A percentile compares a stretch with the other conserved stretches of the same genome.
These are phyloP conservation scores for Drosophila ananassae DNA, from an alignment of 1,140 invertebrate species.

Conservation along the genomic window DNA sequence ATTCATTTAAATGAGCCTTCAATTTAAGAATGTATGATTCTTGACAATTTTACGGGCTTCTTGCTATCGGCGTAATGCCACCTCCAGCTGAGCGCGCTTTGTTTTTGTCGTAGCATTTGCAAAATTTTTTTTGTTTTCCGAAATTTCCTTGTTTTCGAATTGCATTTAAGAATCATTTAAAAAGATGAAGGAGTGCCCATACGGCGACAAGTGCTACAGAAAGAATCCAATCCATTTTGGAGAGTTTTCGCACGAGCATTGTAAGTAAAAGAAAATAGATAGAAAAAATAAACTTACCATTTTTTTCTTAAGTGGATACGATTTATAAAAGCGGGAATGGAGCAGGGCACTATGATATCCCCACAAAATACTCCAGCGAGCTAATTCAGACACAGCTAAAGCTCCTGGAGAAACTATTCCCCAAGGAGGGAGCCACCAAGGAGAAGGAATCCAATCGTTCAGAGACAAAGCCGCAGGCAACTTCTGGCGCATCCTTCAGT, in stretches of 20 bases:
- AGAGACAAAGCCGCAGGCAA: conserved; percentile 10
- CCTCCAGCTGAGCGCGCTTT: conserved; percentile 38
- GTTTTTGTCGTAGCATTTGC: conserved; percentile 24
- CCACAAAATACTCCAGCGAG: conserved; percentile 82
- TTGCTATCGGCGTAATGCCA: conserved; percentile 12
- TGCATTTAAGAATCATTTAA: background rate
- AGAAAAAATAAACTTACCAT: background rate
- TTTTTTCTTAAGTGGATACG: conserved; percentile 84
- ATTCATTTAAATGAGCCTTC: too few relatives aligned
- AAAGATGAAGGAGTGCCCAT: conserved; percentile 86
- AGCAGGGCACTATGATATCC: conserved; percentile 84
- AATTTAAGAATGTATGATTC: too few relatives aligned
- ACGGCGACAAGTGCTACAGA: conserved; percentile 90
- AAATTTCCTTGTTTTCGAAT: conserved; percentile 8
- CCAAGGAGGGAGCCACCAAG: conserved; percentile 28
- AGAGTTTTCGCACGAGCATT: conserved; percentile 91
- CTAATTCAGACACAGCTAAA: conserved; percentile 86
- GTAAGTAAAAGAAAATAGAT: conserved; percentile 84
- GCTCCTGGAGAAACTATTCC: conserved; percentile 79
- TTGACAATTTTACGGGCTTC: too few relatives aligned
- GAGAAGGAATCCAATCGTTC: conserved; percentile 11
- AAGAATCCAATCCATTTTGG: conserved; percentile 92
- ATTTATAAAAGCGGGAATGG: conserved; percentile 82
- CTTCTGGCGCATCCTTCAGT: conserved; percentile 7
- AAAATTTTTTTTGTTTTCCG: conserved; percentile 18